Percentiles rank a stretch among this genome's conserved stretches.
Conservation (phyloP, 2,797 vertebrate genomes). For the Epinephelus malabaricus region DNA sequence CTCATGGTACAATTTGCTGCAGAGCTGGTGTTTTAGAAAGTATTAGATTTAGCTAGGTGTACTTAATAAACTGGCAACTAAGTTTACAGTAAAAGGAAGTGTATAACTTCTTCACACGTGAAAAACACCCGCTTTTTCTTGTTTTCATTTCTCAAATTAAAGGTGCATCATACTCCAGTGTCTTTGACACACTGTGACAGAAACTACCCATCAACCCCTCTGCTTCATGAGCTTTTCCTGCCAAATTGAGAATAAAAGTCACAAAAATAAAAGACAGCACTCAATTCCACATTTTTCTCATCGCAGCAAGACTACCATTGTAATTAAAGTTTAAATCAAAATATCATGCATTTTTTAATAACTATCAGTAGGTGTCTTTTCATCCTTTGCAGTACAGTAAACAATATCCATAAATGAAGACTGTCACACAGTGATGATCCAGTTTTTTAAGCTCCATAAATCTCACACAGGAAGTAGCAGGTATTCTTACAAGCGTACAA, state of each 20-base stretch:
- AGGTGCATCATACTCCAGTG: not conserved
- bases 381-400: conserved; percentile 36
- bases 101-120: conserved; percentile 2
- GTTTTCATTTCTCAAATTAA: conserved; percentile 18
- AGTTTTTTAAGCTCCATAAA: conserved; percentile 50
- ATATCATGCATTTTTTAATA: conserved; percentile 40
- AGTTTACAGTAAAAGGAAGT: not conserved
- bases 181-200: not conserved
- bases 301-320: not conserved
- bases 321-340: conserved; percentile 38
- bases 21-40: not conserved
- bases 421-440: conserved; percentile 53
- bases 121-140: conserved; percentile 11
- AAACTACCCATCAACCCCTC: not conserved
- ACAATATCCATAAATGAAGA: conserved; percentile 45
- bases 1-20: not conserved
- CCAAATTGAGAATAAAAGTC: conserved; percentile 8
- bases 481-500: conserved; percentile 53
- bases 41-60: not conserved
- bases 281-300: conserved; percentile 12
- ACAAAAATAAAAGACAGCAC: not conserved
- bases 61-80: conserved; percentile 18
- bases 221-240: not conserved
- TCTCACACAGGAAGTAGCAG: conserved; percentile 62
- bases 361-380: conserved; percentile 25